A percentile compares a stretch with the other conserved stretches of the same genome.
Conservation (phyloP, 2,113 vertebrate species). For the Motacilla tschutschensis region DNA sequence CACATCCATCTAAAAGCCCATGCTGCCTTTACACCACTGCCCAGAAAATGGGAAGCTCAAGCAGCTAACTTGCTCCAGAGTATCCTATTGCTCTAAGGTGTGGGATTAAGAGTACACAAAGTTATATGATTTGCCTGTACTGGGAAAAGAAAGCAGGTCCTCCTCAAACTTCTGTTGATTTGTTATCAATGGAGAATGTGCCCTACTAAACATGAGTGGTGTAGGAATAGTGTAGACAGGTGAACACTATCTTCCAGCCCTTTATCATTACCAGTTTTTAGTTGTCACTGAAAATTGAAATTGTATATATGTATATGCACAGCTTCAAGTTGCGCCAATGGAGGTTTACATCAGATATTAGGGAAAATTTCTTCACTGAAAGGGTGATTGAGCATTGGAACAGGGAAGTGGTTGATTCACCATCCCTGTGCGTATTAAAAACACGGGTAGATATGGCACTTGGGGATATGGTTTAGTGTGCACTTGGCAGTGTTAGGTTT, state of each 20-base stretch:
- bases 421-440: neutral
- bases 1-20: neutral
- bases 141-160: neutral
- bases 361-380: neutral
- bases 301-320: neutral
- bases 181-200: neutral
- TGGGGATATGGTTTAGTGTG: neutral
- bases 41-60: neutral
- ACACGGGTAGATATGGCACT: neutral
- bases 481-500: neutral
- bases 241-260: neutral
- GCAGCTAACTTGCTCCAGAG: neutral
- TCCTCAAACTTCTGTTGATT: neutral
- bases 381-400: neutral
- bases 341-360: neutral
- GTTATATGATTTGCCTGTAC: neutral
- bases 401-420: neutral
- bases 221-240: neutral
- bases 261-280: neutral
- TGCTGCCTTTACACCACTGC: neutral
- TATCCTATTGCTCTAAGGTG: neutral
- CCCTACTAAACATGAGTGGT: neutral
- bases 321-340: rapidly evolving
- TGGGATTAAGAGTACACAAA: neutral
- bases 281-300: neutral